Percentiles rank a stretch among this genome's conserved stretches.
phyloP scores from a whole-genome alignment of 2,113 vertebrate genomes.

The Anhinga anhinga region DNA sequence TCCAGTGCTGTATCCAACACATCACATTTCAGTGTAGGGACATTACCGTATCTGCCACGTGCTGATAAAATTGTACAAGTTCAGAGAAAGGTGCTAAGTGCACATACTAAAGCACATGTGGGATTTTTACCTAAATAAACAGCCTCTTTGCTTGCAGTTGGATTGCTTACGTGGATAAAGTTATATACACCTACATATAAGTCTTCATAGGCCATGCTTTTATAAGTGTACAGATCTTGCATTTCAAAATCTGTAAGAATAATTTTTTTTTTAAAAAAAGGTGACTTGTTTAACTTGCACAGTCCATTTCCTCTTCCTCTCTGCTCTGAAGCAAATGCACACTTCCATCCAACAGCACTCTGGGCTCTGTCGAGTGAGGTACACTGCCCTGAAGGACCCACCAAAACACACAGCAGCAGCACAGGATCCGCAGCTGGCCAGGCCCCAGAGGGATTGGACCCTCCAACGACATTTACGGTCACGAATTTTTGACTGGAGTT shows the following conservation, averaged over 20 bases:
- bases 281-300: neutral
- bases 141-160: neutral
- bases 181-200: neutral
- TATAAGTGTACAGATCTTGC: neutral
- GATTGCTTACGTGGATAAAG: neutral
- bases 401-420: neutral
- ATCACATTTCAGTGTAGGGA: neutral
- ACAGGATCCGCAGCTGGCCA: neutral
- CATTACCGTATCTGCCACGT: neutral
- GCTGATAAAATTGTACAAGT: neutral
- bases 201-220: neutral
- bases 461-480: neutral
- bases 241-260: neutral
- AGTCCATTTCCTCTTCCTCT: neutral
- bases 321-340: neutral
- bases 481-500: neutral
- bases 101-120: accelerated
- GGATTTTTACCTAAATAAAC: neutral
- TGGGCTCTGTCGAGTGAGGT: neutral
- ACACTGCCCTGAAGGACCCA: neutral
- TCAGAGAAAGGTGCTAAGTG: neutral
- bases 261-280: neutral
- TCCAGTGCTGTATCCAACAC: neutral
- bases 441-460: neutral
- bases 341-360: neutral